Conservation (phyloP, 1,140 invertebrate species). For the Drosophila pseudoobscura region DNA sequence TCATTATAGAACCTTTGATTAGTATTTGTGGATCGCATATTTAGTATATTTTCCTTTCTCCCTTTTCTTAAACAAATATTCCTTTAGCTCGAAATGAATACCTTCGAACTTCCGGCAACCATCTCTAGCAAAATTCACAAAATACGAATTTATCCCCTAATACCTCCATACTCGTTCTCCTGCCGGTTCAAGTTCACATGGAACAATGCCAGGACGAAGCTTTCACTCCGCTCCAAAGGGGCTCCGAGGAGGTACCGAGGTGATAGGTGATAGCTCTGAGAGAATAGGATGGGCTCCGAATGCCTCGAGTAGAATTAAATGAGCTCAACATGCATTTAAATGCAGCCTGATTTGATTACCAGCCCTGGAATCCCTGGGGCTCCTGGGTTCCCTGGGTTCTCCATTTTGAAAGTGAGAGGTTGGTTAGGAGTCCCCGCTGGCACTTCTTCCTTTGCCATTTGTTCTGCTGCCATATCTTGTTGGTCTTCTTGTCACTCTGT, state of each 20-base stretch:
- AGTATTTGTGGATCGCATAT: too few species aligned
- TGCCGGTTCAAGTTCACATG: conserved; percentile 11
- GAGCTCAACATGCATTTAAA: conserved; percentile 48
- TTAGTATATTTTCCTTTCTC: too few species aligned
- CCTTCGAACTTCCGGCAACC: background rate
- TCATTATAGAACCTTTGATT: too few species aligned
- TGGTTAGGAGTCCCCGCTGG: too few species aligned
- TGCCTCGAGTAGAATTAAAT: conserved; percentile 24
- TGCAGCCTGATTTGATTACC: conserved; percentile 61
- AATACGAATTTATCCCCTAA: too few species aligned
- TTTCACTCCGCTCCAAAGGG: too few species aligned
- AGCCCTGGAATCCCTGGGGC: background rate
- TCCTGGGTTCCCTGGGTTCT: background rate
- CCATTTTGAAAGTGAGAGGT: background rate
- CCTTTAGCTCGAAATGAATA: too few species aligned
- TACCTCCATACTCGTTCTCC: too few species aligned
- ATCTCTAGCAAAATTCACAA: conserved; percentile 1
- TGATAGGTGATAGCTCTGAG: conserved; percentile 7
- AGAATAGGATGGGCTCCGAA: background rate
- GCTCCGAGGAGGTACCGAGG: background rate
- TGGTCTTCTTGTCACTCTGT: conserved; percentile 5
- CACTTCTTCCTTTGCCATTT: background rate
- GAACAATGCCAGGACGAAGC: conserved; percentile 16
- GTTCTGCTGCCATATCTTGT: background rate
- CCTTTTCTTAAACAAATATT: too few species aligned